Evolutionary conservation across 2,797 vertebrate species (phyloP).

Genomic region (Echiichthys vipera): DNA sequence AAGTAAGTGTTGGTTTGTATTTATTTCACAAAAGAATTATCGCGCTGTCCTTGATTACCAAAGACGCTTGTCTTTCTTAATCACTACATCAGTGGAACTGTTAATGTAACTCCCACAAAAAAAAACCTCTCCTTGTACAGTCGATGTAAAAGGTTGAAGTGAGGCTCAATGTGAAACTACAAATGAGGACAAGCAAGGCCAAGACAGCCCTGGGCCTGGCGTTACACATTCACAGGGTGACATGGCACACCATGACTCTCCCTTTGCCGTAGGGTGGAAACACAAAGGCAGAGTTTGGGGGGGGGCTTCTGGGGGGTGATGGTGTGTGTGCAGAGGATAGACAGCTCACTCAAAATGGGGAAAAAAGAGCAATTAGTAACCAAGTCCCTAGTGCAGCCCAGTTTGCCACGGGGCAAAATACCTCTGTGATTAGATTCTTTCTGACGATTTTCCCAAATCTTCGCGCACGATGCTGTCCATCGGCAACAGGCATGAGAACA

Average conservation of each 20-base stretch:
- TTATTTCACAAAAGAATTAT: neutral
- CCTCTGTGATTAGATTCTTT: slow-evolving; percentile 75
- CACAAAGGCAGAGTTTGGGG: slow-evolving; percentile 55
- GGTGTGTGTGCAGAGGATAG: slow-evolving; percentile 63
- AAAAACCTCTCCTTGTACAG: slow-evolving; percentile 56
- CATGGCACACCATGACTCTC: slow-evolving; percentile 80
- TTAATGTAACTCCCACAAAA: slow-evolving; percentile 58
- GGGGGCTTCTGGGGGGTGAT: neutral
- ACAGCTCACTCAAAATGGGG: slow-evolving; percentile 69
- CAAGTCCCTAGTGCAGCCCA: slow-evolving; percentile 72
- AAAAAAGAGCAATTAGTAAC: slow-evolving; percentile 77
- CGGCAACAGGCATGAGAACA: slow-evolving; percentile 50
- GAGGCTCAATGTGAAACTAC: slow-evolving; percentile 70
- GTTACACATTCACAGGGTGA: slow-evolving; percentile 81
- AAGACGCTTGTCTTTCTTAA: slow-evolving; percentile 61
- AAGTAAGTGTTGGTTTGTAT: neutral
- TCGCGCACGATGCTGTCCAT: slow-evolving; percentile 45
- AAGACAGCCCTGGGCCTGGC: slow-evolving; percentile 65
- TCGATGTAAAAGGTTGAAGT: slow-evolving; percentile 72
- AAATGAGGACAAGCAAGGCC: slow-evolving; percentile 77
- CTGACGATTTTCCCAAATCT: slow-evolving; percentile 73
- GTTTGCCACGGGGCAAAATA: slow-evolving; percentile 70
- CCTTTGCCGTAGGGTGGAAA: slow-evolving; percentile 73
- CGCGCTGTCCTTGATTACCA: slow-evolving; percentile 43
- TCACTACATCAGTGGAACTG: slow-evolving; percentile 49